These are phyloP conservation scores for Cynopterus sphinx DNA, from an alignment of 2,797 vertebrate species.

Conservation along the genomic window DNA sequence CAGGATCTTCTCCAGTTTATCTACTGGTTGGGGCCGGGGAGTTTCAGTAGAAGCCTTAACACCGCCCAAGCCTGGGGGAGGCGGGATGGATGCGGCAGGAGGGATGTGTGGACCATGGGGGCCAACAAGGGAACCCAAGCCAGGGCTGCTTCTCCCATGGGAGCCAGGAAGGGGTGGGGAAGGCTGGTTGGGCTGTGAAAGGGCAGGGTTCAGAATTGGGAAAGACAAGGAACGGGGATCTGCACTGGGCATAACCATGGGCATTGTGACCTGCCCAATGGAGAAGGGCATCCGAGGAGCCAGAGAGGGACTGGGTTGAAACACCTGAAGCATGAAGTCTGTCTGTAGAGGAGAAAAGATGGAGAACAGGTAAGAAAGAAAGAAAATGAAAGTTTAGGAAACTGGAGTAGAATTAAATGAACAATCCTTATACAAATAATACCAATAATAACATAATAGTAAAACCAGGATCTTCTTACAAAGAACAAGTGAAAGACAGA, in stretches of 20 bases:
- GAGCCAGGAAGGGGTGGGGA: conserved; percentile 82
- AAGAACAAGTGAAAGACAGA: background rate
- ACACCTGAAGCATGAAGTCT: conserved; percentile 88
- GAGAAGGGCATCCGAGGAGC: conserved; percentile 85
- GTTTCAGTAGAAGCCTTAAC: conserved; percentile 78
- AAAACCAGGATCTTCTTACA: background rate
- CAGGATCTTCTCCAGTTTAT: conserved; percentile 93
- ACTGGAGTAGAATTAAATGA: conserved; percentile 1
- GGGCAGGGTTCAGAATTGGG: conserved; percentile 82
- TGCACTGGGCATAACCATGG: conserved; percentile 88
- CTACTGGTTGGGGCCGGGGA: conserved; percentile 81
- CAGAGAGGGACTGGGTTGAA: conserved; percentile 83
- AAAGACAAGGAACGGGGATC: conserved; percentile 85
- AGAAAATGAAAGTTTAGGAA: conserved; percentile 59
- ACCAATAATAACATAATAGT: background rate
- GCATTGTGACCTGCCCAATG: conserved; percentile 84
- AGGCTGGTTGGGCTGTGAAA: conserved; percentile 84
- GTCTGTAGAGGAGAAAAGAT: conserved; percentile 80
- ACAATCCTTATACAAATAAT: background rate
- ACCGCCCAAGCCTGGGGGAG: conserved; percentile 83
- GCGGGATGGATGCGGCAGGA: conserved; percentile 81
- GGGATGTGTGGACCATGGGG: conserved; percentile 79
- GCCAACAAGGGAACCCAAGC: conserved; percentile 74
- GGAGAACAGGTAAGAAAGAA: conserved; percentile 21
- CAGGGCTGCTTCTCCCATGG: conserved; percentile 85